These are phyloP conservation scores for Hoplodrina ambigua DNA, from an alignment of 2,888 invertebrate species.

Conservation along the genomic window DNA sequence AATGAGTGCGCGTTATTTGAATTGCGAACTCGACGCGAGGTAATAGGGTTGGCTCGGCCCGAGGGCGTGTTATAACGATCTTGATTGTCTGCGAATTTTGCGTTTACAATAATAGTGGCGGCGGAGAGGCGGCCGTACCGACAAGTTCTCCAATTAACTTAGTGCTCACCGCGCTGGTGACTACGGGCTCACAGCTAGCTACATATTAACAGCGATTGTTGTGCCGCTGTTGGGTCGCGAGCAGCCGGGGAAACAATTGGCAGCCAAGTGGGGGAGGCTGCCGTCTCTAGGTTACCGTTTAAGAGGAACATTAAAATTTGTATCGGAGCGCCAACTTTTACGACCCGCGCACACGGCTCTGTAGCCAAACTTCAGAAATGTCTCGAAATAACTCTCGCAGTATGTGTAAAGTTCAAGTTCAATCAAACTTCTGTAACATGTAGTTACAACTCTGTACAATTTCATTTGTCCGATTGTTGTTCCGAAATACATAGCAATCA, in stretches of 20 bases:
- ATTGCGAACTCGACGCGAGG: slow-evolving; percentile 71
- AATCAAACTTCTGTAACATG: slow-evolving; percentile 12
- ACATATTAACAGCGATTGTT: slow-evolving; percentile 25
- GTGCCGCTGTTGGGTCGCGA: slow-evolving; percentile 11
- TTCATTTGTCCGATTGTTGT: not conserved
- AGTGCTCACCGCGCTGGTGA: slow-evolving; percentile 66
- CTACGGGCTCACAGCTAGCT: slow-evolving; percentile 54
- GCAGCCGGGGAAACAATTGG: slow-evolving; percentile 20
- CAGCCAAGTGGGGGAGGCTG: not conserved
- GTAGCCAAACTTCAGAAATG: slow-evolving; percentile 20
- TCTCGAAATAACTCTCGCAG: slow-evolving; percentile 6
- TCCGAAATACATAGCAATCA: not conserved
- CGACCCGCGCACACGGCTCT: slow-evolving; percentile 20
- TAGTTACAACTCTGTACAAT: not conserved
- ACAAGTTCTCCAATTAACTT: slow-evolving; percentile 72
- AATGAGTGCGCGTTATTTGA: slow-evolving; percentile 78
- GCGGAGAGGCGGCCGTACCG: slow-evolving; percentile 50
- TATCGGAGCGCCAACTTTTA: slow-evolving; percentile 21
- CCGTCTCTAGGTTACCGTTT: slow-evolving; percentile 22
- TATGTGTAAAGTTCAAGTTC: slow-evolving; percentile 32
- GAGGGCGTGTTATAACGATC: slow-evolving; percentile 81
- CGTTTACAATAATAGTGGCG: slow-evolving; percentile 70
- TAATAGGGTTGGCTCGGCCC: slow-evolving; percentile 74
- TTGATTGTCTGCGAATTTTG: slow-evolving; percentile 79
- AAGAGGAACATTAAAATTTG: slow-evolving; percentile 33